Conservation (phyloP, 2,888 invertebrate genomes). For the Calliopum simillimum region DNA sequence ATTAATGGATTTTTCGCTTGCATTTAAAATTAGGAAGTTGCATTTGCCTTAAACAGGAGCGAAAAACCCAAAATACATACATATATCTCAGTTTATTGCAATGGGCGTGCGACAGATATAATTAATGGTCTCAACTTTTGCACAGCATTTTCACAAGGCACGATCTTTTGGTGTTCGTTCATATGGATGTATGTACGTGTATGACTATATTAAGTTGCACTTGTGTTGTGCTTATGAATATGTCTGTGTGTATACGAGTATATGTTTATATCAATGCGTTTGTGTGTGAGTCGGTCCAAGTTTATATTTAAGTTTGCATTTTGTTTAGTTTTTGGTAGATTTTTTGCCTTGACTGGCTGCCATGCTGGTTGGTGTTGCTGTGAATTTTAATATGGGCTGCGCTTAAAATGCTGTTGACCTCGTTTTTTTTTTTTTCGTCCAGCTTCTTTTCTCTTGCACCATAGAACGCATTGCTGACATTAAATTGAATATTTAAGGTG, state of each 20-base stretch:
- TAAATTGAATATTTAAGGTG: slow-evolving; percentile 35
- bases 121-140: slow-evolving; percentile 52
- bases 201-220: slow-evolving; percentile 38
- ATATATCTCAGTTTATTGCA: slow-evolving; percentile 47
- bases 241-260: slow-evolving; percentile 12
- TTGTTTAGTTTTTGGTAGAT: slow-evolving; percentile 21
- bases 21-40: slow-evolving; percentile 39
- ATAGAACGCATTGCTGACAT: slow-evolving; percentile 20
- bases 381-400: slow-evolving; percentile 38
- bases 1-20: slow-evolving; percentile 27
- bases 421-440: slow-evolving; percentile 30
- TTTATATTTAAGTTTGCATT: slow-evolving; percentile 23
- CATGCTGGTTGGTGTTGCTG: slow-evolving; percentile 15
- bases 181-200: slow-evolving; percentile 39
- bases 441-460: slow-evolving; percentile 10
- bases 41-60: background rate
- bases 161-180: slow-evolving; percentile 12
- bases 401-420: slow-evolving; percentile 45
- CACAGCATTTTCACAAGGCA: slow-evolving; percentile 39
- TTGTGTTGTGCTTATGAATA: slow-evolving; percentile 42
- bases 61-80: slow-evolving; percentile 7
- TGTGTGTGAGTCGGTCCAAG: slow-evolving; percentile 20
- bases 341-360: slow-evolving; percentile 2
- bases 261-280: slow-evolving; percentile 23
- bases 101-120: slow-evolving; percentile 51